These are phyloP conservation scores for Pandemis heparana DNA, from an alignment of 2,888 invertebrate genomes.

Conservation along the genomic window DNA sequence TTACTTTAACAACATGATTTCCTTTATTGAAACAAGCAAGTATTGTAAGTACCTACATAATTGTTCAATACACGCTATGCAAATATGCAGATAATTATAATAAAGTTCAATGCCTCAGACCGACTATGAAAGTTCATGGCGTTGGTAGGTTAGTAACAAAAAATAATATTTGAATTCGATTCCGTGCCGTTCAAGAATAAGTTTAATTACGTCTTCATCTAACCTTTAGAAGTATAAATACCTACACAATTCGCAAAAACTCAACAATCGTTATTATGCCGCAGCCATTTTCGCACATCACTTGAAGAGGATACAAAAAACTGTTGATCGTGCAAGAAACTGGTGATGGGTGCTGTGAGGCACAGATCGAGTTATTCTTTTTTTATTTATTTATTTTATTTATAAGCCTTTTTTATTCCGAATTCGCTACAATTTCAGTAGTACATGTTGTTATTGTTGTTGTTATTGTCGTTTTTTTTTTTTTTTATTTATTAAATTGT, in stretches of 20 bases:
- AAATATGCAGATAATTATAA: conserved; percentile 13
- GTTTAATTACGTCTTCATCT: neutral
- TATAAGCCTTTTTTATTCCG: too few species aligned
- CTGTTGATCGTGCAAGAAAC: neutral
- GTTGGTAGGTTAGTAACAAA: conserved; percentile 1
- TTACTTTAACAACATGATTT: neutral
- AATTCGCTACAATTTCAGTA: too few species aligned
- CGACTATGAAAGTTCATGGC: conserved; percentile 39
- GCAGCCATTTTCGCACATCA: neutral
- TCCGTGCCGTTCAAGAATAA: neutral
- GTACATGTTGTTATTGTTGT: too few species aligned
- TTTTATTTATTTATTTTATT: too few species aligned
- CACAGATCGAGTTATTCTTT: neutral
- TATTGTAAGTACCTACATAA: neutral
- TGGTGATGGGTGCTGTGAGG: neutral
- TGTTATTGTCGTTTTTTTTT: too few species aligned
- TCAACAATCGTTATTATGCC: neutral
- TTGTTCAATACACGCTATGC: conserved; percentile 9
- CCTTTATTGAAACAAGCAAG: neutral
- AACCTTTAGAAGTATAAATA: neutral
- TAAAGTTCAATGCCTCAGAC: conserved; percentile 40
- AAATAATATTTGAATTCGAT: neutral
- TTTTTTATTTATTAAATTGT: too few species aligned
- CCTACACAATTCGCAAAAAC: conserved; percentile 7
- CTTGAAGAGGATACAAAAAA: neutral